Evolutionary conservation across 2,797 vertebrate genomes (phyloP), one percentile per base, ranked within the genome.

Genomic region (Cetoscarus ocellatus): DNA sequence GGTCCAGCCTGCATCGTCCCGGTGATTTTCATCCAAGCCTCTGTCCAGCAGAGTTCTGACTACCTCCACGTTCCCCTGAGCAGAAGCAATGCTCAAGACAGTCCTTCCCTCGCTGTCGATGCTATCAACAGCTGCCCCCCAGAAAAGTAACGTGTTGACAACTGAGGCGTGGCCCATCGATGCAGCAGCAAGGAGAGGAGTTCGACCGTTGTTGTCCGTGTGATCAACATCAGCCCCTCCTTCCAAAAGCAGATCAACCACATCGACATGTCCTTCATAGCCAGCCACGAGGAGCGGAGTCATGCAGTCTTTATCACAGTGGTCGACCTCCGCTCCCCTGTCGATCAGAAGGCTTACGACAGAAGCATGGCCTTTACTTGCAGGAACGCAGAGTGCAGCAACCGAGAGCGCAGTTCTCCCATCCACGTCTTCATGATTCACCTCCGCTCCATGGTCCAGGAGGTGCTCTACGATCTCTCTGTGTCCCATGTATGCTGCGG

Each of bases 281-380:
- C 97, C 98, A 14, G 98, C 98, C 14, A 99, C 98, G 42, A 99
- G 95, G 76, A 99, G 94, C 0, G 98, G 98, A 0, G 98, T 99
- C 98, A 99, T 99, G 86, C 96, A 97, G 3, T 99, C 98, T 86
- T 99, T 99, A 84, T 99, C 98, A 8, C 98, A 98, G 75, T 99
- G 98, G 89, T 99, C 97, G 0, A 99, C 98, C 68, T 98, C 97
- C 5, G 98, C 98, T 0, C 98, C 96, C 0, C 97, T 94, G 54
- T 99, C 98, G 1, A 99, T 97, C 8, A 99, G 86, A 9, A 99
- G 96, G 83, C 97, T 98, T 15, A 99, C 97, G 0, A 99, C 98
- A 0, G 98, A 96, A 0, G 97, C 98, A 0, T 99, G 98, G 1
- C 98, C 98, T 89, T 98, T 98, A 45, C 98, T 99, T 3, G 97